These are phyloP conservation scores for Hestina assimilis DNA, from an alignment of 1,140 invertebrate species.

Conservation along the genomic window DNA sequence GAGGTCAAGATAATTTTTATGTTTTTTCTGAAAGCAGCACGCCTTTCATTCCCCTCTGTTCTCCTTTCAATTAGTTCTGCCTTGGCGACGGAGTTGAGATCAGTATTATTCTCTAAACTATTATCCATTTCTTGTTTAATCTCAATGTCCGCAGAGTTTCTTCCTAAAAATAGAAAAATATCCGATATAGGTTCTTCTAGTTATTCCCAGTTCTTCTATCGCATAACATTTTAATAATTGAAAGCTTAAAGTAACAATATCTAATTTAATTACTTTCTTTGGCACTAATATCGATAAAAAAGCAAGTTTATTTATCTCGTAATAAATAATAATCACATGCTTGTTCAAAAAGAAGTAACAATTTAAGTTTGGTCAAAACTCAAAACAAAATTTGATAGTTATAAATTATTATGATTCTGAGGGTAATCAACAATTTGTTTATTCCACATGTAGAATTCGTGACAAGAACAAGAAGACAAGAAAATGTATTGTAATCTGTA, in stretches of 20 bases:
- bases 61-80: conserved; percentile 18
- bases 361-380: no score
- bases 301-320: no score
- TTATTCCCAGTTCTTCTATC: conserved; percentile 3
- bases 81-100: conserved; percentile 1
- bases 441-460: no score
- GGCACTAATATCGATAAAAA: no score
- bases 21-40: conserved; percentile 60
- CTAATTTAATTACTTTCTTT: neutral
- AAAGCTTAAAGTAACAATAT: neutral
- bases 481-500: no score
- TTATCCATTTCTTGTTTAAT: conserved; percentile 50
- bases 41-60: conserved; percentile 44
- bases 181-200: conserved; percentile 53
- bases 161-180: conserved; percentile 76
- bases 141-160: conserved; percentile 44
- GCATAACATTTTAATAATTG: neutral
- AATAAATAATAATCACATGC: no score
- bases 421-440: no score
- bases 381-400: no score
- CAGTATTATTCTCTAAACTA: conserved; percentile 13
- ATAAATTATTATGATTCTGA: no score
- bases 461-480: no score
- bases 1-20: conserved; percentile 55
- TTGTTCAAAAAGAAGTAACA: neutral